Conservation (phyloP, 2,888 invertebrate species). For the Brenthis ino region DNA sequence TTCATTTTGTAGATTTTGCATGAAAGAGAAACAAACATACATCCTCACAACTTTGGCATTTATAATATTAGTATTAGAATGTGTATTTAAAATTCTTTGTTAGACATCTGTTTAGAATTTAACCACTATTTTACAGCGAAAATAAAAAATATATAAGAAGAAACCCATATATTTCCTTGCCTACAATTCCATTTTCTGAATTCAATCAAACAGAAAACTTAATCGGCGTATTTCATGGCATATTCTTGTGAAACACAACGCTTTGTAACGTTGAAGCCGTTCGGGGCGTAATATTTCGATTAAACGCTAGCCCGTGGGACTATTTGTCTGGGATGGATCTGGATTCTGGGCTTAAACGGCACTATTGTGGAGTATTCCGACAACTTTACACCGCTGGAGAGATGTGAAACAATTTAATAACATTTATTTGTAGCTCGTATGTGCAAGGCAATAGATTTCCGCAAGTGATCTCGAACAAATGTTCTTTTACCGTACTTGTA, state of each 20-base stretch:
- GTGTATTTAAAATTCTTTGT: too few species aligned
- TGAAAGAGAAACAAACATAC: too few species aligned
- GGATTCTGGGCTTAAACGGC: conserved; percentile 35
- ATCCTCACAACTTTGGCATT: too few species aligned
- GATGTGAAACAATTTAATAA: conserved; percentile 31
- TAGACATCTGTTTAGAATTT: too few species aligned
- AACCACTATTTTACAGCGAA: too few species aligned
- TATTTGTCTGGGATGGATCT: conserved; percentile 38
- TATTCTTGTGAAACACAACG: conserved; percentile 23
- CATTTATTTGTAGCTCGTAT: conserved; percentile 21
- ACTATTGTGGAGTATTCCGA: conserved; percentile 26
- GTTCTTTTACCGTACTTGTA: too few species aligned
- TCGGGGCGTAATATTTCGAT: conserved; percentile 38
- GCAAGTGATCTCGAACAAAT: too few species aligned
- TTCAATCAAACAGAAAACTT: conserved; percentile 31
- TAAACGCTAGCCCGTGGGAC: conserved; percentile 32
- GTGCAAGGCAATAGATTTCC: not conserved
- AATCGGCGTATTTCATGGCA: conserved; percentile 28
- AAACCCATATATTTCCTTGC: not conserved
- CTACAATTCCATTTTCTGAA: conserved; percentile 14
- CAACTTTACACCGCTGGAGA: conserved; percentile 24
- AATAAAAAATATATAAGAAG: not conserved
- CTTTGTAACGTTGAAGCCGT: conserved; percentile 25
- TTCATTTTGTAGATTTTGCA: too few species aligned
- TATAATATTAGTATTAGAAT: too few species aligned